phyloP scores from a whole-genome alignment of 2,113 vertebrate species.

The Etheostoma cragini region DNA sequence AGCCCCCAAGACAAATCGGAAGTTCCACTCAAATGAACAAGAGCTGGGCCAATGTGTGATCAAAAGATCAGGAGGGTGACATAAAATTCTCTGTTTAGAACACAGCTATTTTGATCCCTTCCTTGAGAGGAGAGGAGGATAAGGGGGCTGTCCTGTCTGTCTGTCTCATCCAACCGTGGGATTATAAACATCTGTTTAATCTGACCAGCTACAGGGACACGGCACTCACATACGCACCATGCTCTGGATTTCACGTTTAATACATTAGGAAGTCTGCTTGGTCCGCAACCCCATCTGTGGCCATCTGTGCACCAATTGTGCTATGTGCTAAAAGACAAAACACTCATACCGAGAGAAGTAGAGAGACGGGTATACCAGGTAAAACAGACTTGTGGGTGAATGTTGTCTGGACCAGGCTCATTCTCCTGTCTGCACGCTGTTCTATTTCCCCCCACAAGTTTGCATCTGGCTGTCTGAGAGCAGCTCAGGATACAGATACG shows the following conservation, averaged over 20 bases:
- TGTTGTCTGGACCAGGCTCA: constrained; percentile 16
- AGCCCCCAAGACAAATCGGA: not conserved
- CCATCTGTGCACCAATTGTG: constrained; percentile 82
- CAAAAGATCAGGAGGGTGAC: not conserved
- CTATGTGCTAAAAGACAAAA: constrained; percentile 74
- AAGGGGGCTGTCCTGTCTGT: constrained; percentile 57
- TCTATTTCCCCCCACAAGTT: constrained; percentile 29
- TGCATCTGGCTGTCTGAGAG: constrained; percentile 38
- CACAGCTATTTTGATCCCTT: constrained; percentile 27
- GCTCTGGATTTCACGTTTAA: constrained; percentile 83
- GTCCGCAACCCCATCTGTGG: constrained; percentile 78
- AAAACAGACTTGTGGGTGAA: constrained; percentile 40
- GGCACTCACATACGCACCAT: constrained; percentile 68
- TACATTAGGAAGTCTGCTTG: constrained; percentile 82
- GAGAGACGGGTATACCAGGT: constrained; percentile 16
- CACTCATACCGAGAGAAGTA: constrained; percentile 38
- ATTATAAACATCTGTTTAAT: constrained; percentile 88
- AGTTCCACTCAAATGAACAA: not conserved
- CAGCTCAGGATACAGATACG: constrained; percentile 39
- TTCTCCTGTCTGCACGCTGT: constrained; percentile 24
- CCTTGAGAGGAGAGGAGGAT: constrained; percentile 36
- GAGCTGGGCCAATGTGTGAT: not conserved
- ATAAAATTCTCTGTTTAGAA: not conserved
- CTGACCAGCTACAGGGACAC: constrained; percentile 82
- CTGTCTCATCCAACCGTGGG: constrained; percentile 74